Conservation (phyloP, 2,113 vertebrate species). For the Sialia sialis region DNA sequence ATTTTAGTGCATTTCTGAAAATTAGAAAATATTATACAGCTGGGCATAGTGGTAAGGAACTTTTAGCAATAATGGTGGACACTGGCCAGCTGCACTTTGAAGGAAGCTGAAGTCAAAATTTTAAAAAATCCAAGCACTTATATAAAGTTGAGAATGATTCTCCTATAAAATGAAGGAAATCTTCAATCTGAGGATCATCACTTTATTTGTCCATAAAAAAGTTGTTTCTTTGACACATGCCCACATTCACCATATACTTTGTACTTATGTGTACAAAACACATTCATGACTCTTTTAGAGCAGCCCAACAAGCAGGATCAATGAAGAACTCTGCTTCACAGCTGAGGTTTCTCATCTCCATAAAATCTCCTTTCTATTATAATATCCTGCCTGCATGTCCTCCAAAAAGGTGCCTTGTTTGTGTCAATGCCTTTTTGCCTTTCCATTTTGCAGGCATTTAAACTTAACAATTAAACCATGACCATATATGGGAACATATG, state of each 20-base stretch:
- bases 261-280: not conserved
- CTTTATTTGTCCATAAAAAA: not conserved
- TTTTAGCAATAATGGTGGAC: not conserved
- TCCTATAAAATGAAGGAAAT: not conserved
- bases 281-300: not conserved
- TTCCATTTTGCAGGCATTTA: not conserved
- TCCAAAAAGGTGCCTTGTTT: not conserved
- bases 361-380: not conserved
- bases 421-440: not conserved
- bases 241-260: not conserved
- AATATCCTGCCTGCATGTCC: not conserved
- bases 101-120: not conserved
- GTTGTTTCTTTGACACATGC: not conserved
- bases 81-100: not conserved
- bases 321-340: not conserved
- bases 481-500: not conserved
- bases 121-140: not conserved
- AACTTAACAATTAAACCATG: not conserved
- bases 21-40: not conserved
- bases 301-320: fast-evolving
- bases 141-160: not conserved
- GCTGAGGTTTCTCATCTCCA: not conserved
- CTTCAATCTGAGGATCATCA: not conserved
- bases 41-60: not conserved
- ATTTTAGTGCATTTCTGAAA: not conserved